These are phyloP conservation scores for Otus scops DNA, from an alignment of 2,797 vertebrate species.

Conservation along the genomic window DNA sequence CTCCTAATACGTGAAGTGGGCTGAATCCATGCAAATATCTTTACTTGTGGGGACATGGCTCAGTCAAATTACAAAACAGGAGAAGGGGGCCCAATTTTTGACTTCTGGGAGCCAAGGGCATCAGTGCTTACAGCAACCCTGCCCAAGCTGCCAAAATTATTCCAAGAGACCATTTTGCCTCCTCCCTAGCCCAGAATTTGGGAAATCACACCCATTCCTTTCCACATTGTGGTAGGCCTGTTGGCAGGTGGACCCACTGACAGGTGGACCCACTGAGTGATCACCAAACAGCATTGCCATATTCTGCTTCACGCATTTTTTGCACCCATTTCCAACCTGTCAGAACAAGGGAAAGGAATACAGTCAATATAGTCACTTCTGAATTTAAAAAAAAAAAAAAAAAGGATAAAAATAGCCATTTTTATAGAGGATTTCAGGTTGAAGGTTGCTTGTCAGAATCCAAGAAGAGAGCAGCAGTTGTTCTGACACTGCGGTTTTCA, in stretches of 20 bases:
- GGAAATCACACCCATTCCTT: not conserved
- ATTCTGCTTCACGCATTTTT: not conserved
- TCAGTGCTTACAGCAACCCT: not conserved
- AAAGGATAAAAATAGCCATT: slow-evolving; percentile 61
- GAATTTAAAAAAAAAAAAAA: not conserved
- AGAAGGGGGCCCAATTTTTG: accelerated
- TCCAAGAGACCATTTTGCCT: not conserved
- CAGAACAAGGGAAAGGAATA: slow-evolving; percentile 51
- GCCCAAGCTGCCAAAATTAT: not conserved
- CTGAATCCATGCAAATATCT: not conserved
- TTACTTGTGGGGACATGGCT: not conserved
- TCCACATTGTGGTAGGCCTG: not conserved
- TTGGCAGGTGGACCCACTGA: not conserved
- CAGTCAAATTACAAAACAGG: not conserved
- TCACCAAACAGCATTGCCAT: not conserved
- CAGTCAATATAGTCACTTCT: slow-evolving; percentile 51
- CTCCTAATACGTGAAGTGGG: accelerated
- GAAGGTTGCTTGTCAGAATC: slow-evolving; percentile 73
- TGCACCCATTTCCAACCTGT: slow-evolving; percentile 52
- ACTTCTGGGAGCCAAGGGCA: not conserved
- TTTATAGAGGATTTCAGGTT: slow-evolving; percentile 69
- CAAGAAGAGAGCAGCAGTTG: slow-evolving; percentile 78
- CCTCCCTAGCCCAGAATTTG: not conserved
- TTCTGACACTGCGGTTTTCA: slow-evolving; percentile 80
- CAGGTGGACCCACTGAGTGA: not conserved